A percentile compares a stretch with the other conserved stretches of the same genome.
phyloP scores from a whole-genome alignment of 2,888 invertebrate genomes.

The Elgonia sp. region DNA sequence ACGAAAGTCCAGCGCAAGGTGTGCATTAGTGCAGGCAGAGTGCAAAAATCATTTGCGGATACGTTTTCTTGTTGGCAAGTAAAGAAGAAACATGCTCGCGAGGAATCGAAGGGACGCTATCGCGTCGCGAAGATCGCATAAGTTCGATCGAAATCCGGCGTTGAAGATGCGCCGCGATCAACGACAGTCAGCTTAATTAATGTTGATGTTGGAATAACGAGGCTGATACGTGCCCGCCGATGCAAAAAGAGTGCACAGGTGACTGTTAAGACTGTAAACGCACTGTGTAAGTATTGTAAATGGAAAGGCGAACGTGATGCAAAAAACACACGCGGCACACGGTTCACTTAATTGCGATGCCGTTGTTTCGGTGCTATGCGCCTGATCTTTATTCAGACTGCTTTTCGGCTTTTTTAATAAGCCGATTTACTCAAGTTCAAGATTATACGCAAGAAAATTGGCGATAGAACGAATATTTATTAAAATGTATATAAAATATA shows the following conservation, averaged over 20 bases:
- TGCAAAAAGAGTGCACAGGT: constrained; percentile 79
- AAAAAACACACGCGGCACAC: constrained; percentile 59
- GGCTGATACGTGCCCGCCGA: constrained; percentile 75
- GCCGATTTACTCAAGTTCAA: constrained; percentile 10
- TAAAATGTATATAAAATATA: no score
- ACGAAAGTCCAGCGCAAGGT: constrained; percentile 53
- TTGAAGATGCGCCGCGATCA: constrained; percentile 61
- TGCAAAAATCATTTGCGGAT: constrained; percentile 61
- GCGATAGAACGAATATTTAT: not conserved
- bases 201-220: constrained; percentile 83
- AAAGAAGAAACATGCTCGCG: constrained; percentile 45
- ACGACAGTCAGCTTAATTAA: constrained; percentile 80
- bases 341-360: constrained; percentile 77
- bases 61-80: constrained; percentile 26
- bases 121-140: constrained; percentile 59
- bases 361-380: constrained; percentile 40
- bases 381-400: constrained; percentile 34
- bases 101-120: constrained; percentile 71
- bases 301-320: constrained; percentile 78
- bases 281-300: constrained; percentile 63
- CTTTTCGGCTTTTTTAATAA: constrained; percentile 58
- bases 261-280: constrained; percentile 73
- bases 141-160: constrained; percentile 70
- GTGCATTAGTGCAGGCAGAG: constrained; percentile 49
- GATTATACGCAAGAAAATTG: constrained; percentile 1